phyloP scores from a whole-genome alignment of 2,113 vertebrate species.

The Ageneiosus marmoratus region DNA sequence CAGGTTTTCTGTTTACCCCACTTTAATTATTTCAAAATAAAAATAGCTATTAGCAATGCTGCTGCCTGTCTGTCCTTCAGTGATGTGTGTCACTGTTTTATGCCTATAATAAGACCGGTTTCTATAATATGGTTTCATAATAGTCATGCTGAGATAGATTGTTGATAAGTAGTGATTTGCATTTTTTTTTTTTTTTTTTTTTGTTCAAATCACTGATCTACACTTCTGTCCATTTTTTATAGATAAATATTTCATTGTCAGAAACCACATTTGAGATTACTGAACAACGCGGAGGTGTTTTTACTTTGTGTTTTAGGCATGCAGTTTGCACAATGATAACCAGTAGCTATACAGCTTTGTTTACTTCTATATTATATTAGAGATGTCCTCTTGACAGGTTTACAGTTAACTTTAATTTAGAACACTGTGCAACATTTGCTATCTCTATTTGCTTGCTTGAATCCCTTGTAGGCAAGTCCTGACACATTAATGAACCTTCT shows the following conservation, averaged over 20 bases:
- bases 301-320: neutral
- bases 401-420: neutral
- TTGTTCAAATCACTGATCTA: neutral
- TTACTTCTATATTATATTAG: neutral
- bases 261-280: neutral
- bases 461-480: neutral
- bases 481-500: slow-evolving; percentile 14
- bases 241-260: neutral
- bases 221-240: neutral
- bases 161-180: neutral
- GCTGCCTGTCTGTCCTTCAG: neutral
- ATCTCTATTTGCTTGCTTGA: neutral
- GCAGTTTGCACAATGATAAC: neutral
- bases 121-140: neutral
- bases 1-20: neutral
- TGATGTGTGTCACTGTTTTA: neutral
- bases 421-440: neutral
- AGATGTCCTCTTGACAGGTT: neutral
- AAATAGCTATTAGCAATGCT: neutral
- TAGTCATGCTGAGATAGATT: neutral
- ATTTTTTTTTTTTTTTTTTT: neutral
- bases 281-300: neutral
- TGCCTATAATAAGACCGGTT: neutral
- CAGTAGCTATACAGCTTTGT: neutral
- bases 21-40: neutral